These are phyloP conservation scores for Zaprionus bogoriensis DNA, from an alignment of 2,888 invertebrate species.

Conservation along the genomic window DNA sequence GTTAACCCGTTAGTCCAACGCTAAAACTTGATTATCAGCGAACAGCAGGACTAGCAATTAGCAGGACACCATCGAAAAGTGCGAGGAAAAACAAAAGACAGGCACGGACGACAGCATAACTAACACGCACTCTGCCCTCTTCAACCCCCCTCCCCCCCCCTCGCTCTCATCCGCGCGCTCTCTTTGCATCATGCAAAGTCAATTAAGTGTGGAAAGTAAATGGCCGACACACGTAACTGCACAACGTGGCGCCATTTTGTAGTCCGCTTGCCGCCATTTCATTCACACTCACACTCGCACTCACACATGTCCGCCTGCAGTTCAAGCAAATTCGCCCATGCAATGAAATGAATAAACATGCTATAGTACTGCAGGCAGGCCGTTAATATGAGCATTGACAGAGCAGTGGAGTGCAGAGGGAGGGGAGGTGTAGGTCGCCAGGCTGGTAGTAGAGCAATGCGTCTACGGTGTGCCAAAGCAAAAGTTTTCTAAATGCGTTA, in stretches of 20 bases:
- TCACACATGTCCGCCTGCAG: not conserved
- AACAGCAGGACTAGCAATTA: conserved; percentile 23
- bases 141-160: not conserved
- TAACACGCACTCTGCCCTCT: conserved; percentile 9
- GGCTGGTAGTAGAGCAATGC: too few species aligned
- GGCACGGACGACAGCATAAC: conserved; percentile 38
- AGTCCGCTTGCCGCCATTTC: not conserved
- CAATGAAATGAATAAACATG: conserved; percentile 24
- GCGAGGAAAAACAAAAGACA: conserved; percentile 14
- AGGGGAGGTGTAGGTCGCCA: not conserved
- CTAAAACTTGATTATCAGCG: too few species aligned
- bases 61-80: conserved; percentile 2
- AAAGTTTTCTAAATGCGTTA: conserved; percentile 41
- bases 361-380: not conserved
- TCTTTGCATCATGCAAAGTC: conserved; percentile 56
- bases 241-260: conserved; percentile 2
- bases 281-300: not conserved
- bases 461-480: not conserved
- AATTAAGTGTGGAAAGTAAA: conserved; percentile 57
- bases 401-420: not conserved
- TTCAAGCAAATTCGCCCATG: conserved; percentile 53
- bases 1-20: too few species aligned
- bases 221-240: conserved; percentile 26
- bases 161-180: not conserved
- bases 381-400: not conserved